Conservation (phyloP, 1,140 invertebrate species). For the Ericerus pela region DNA sequence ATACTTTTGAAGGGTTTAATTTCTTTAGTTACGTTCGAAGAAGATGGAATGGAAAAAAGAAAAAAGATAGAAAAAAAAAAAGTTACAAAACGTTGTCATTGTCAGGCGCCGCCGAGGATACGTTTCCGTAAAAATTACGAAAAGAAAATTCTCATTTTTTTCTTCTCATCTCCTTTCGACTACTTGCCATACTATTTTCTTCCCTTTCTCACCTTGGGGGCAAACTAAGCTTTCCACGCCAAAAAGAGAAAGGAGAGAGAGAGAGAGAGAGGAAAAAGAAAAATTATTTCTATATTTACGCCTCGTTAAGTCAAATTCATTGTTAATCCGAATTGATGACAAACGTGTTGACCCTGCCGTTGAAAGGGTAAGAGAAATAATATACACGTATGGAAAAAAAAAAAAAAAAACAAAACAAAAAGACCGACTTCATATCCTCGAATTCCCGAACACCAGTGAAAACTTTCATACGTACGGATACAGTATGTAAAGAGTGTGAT, state of each 20-base stretch:
- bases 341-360: neutral
- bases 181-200: too few relatives aligned
- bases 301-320: neutral
- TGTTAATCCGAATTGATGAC: conserved; percentile 9
- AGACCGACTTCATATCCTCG: too few relatives aligned
- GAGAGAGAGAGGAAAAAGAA: neutral
- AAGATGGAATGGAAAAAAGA: too few relatives aligned
- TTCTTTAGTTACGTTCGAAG: neutral
- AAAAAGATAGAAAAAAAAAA: too few relatives aligned
- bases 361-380: neutral
- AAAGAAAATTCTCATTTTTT: too few relatives aligned
- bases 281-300: neutral
- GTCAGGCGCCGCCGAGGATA: neutral
- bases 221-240: too few relatives aligned
- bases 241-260: neutral
- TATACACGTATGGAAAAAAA: neutral
- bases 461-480: too few relatives aligned
- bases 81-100: conserved; percentile 3
- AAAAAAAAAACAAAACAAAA: too few relatives aligned
- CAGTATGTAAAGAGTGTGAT: too few relatives aligned
- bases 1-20: neutral
- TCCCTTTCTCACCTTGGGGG: too few relatives aligned
- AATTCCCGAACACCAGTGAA: too few relatives aligned
- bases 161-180: too few relatives aligned
- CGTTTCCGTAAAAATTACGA: neutral